phyloP scores from a whole-genome alignment of 1,140 invertebrate species.

The Dreissena rostriformis region DNA sequence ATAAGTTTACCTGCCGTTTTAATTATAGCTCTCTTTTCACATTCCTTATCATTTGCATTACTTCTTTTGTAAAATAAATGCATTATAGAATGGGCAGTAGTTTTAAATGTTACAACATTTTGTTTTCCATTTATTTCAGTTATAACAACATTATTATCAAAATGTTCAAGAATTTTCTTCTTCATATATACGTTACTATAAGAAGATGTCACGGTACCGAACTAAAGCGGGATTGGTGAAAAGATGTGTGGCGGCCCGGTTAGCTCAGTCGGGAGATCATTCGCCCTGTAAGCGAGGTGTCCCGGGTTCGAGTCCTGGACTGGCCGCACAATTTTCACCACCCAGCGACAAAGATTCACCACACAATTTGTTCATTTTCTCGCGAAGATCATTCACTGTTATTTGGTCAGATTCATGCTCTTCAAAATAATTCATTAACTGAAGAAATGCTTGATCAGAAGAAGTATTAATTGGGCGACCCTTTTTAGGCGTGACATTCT shows the following conservation, averaged over 20 bases:
- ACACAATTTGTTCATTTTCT: conserved; percentile 44
- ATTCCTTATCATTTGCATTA: not conserved
- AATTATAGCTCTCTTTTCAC: conserved; percentile 28
- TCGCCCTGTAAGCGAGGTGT: too few species aligned
- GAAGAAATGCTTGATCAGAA: conserved; percentile 32
- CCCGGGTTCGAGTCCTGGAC: too few species aligned
- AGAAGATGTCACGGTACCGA: too few species aligned
- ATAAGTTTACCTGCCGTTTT: conserved; percentile 55
- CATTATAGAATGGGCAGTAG: conserved; percentile 38
- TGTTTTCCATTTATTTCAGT: conserved; percentile 46
- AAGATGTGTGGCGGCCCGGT: too few species aligned
- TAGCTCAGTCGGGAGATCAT: too few species aligned
- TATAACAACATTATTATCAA: conserved; percentile 47
- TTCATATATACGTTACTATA: conserved; percentile 59
- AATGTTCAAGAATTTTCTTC: conserved; percentile 51
- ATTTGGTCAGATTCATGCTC: conserved; percentile 54
- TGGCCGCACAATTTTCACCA: too few species aligned
- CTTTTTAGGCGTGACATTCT: not conserved
- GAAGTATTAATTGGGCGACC: too few species aligned
- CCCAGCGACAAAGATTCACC: too few species aligned
- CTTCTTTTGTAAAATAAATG: conserved; percentile 27
- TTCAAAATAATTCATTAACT: conserved; percentile 29
- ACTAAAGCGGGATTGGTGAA: too few species aligned
- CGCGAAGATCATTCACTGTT: conserved; percentile 44
- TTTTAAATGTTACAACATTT: conserved; percentile 53